These are phyloP conservation scores for Pipistrellus kuhlii DNA, from an alignment of 2,797 vertebrate genomes.

Conservation along the genomic window DNA sequence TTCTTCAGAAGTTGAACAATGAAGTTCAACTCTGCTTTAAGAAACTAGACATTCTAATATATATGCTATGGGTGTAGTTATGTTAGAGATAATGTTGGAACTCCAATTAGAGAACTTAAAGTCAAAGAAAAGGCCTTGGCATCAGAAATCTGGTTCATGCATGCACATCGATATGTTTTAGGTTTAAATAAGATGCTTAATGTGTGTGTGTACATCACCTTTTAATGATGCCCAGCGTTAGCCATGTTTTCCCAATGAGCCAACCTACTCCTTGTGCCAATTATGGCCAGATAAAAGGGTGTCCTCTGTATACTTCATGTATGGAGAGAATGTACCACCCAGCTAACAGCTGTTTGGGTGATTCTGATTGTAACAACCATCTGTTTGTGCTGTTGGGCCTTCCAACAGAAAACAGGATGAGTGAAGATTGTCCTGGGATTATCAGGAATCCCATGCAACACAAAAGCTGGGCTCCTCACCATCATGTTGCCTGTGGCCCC, in stretches of 20 bases:
- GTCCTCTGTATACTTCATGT: not conserved
- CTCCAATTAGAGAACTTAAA: not conserved
- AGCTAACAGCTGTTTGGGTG: not conserved
- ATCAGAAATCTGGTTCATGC: slow-evolving; percentile 1
- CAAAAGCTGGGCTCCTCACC: not conserved
- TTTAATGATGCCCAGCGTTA: slow-evolving; percentile 33
- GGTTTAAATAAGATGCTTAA: slow-evolving; percentile 47
- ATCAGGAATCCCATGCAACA: not conserved
- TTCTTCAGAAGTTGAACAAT: slow-evolving; percentile 20
- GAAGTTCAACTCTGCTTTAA: not conserved
- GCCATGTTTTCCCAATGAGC: not conserved
- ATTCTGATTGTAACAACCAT: not conserved
- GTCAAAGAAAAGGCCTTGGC: slow-evolving; percentile 14
- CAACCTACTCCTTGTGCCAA: not conserved
- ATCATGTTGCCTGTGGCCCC: not conserved
- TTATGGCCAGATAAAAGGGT: not conserved
- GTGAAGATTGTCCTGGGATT: not conserved
- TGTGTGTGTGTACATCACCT: not conserved
- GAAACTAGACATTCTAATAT: not conserved
- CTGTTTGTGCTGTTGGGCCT: not conserved
- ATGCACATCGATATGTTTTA: slow-evolving; percentile 2
- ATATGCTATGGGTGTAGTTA: not conserved
- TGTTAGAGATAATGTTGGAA: not conserved
- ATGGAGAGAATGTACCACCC: not conserved
- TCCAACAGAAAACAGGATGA: not conserved